Evolutionary conservation across 2,797 vertebrate genomes (phyloP).

Genomic region (Crypturellus tataupa): DNA sequence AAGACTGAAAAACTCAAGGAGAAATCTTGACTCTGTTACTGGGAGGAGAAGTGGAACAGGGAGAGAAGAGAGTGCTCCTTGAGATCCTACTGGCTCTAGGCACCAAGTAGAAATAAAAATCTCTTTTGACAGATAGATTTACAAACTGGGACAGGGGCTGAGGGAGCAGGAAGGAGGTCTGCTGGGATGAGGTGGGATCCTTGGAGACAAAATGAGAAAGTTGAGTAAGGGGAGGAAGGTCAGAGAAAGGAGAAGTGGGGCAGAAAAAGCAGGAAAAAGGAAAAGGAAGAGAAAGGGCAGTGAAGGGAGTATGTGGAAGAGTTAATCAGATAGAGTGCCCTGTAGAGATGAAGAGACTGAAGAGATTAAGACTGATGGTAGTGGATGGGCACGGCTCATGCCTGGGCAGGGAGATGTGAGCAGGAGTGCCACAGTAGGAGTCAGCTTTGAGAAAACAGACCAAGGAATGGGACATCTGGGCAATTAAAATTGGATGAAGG

Average conservation of each 20-base stretch:
- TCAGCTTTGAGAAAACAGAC: neutral
- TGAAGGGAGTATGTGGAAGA: no score
- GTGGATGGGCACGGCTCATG: accelerated
- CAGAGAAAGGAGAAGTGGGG: neutral
- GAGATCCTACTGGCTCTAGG: neutral
- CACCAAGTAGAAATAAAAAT: neutral
- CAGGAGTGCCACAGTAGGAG: accelerated
- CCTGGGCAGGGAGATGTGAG: neutral
- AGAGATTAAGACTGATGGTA: neutral
- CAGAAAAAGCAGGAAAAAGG: neutral
- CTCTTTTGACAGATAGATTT: neutral
- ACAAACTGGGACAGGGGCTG: neutral
- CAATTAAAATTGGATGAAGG: neutral
- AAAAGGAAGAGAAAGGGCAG: no score
- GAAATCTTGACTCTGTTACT: neutral
- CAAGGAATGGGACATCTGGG: neutral
- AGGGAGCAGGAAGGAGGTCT: neutral
- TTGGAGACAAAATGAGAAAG: neutral
- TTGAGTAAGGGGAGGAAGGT: neutral
- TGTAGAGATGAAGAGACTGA: accelerated
- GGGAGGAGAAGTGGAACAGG: neutral
- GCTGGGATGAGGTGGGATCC: neutral
- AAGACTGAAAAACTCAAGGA: neutral
- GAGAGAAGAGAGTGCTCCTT: neutral
- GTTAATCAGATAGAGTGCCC: neutral